Percentiles rank a stretch among this genome's conserved stretches.
phyloP scores from a whole-genome alignment of 2,113 vertebrate species.

The Carassius auratus region DNA sequence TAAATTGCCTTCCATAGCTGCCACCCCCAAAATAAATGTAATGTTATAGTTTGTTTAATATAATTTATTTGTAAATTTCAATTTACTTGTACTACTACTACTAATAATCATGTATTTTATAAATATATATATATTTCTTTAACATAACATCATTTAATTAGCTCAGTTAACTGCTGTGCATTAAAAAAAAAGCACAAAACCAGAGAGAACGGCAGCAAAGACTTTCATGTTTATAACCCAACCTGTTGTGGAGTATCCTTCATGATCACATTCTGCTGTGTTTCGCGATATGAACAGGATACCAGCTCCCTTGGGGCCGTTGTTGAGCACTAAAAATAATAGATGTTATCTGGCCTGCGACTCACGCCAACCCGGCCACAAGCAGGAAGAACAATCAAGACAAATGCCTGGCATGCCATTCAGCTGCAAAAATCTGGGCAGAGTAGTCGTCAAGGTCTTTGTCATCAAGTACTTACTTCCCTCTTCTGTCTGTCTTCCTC shows the following conservation, averaged over 20 bases:
- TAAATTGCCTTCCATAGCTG: too few relatives aligned
- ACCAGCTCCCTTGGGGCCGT: slow-evolving; percentile 60
- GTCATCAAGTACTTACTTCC: slow-evolving; percentile 67
- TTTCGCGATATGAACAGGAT: slow-evolving; percentile 57
- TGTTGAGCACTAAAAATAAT: slow-evolving; percentile 68
- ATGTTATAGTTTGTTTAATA: background rate
- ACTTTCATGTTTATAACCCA: background rate
- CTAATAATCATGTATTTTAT: too few relatives aligned
- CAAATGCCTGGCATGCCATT: slow-evolving; percentile 71
- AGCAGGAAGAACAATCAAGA: slow-evolving; percentile 74
- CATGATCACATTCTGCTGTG: slow-evolving; percentile 36
- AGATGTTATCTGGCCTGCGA: slow-evolving; percentile 70
- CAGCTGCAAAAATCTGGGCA: slow-evolving; percentile 57
- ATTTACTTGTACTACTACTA: too few relatives aligned
- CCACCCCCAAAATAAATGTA: background rate
- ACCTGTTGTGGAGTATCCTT: background rate
- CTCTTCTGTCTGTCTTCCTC: background rate
- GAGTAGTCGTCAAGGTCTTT: slow-evolving; percentile 41
- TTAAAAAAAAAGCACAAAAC: background rate
- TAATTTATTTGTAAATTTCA: too few relatives aligned
- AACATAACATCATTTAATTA: background rate
- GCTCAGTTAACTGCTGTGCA: background rate
- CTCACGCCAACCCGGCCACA: slow-evolving; percentile 63
- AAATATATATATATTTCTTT: too few relatives aligned
- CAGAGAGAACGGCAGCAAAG: background rate